A percentile compares a stretch with the other conserved stretches of the same genome.
These are phyloP conservation scores for Rotaria magnacalcarata DNA, from an alignment of 2,888 invertebrate genomes.

Conservation along the genomic window DNA sequence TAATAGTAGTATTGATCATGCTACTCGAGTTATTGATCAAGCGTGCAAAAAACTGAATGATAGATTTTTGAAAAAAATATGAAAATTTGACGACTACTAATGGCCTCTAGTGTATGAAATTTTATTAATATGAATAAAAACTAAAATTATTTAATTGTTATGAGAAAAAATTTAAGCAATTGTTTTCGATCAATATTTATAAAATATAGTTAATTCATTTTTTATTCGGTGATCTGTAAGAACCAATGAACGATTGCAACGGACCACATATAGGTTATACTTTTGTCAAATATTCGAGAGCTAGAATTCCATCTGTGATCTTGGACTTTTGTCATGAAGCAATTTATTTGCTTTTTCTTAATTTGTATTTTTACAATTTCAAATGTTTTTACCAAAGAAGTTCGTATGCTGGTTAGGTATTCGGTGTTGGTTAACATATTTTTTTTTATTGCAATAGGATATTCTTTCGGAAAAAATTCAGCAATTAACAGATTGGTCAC, in stretches of 20 bases:
- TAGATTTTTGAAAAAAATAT: no score
- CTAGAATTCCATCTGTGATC: neutral
- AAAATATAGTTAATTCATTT: neutral
- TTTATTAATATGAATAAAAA: neutral
- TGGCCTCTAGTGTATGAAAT: no score
- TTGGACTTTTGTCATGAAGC: neutral
- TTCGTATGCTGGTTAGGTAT: neutral
- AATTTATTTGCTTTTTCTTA: neutral
- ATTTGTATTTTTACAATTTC: neutral
- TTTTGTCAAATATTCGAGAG: neutral
- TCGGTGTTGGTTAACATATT: no score
- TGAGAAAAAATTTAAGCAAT: no score
- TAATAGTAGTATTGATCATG: neutral
- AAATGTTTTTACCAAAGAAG: neutral
- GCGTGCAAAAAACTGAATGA: neutral
- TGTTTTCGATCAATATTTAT: neutral
- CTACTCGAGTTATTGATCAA: neutral
- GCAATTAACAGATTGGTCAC: constrained; percentile 43
- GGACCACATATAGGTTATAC: neutral
- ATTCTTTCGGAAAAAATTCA: constrained; percentile 37
- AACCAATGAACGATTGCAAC: neutral
- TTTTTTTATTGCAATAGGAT: neutral
- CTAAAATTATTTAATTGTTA: no score
- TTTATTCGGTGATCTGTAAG: neutral
- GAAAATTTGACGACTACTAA: no score